Evolutionary conservation across 2,113 vertebrate genomes (phyloP).

Genomic region (Ginglymostoma cirratum): DNA sequence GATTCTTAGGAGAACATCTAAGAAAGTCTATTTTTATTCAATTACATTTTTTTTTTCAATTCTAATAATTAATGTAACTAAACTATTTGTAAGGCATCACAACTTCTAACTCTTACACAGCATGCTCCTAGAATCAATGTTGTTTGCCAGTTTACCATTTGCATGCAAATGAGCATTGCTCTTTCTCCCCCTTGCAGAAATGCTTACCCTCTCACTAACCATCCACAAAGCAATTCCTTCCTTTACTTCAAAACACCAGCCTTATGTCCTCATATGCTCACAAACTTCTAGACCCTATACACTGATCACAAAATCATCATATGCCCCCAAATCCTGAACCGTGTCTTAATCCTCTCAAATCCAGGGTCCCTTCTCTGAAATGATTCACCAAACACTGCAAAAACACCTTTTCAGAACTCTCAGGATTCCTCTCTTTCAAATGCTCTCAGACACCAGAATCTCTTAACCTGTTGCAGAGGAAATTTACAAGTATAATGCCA

Average conservation of each 20-base stretch:
- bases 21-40: not conserved
- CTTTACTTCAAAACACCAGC: no score
- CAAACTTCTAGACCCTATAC: not conserved
- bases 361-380: not conserved
- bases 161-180: not conserved
- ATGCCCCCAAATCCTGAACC: not conserved
- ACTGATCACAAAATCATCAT: not conserved
- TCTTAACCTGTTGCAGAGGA: not conserved
- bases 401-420: not conserved
- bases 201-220: not conserved
- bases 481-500: no score
- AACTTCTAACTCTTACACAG: not conserved
- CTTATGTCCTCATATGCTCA: not conserved
- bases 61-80: not conserved
- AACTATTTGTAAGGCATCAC: not conserved
- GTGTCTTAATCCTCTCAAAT: not conserved
- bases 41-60: not conserved
- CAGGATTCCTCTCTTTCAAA: not conserved
- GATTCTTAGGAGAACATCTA: not conserved
- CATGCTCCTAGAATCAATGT: not conserved
- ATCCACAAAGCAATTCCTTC: not conserved
- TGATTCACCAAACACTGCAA: not conserved
- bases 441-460: not conserved
- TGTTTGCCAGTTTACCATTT: not conserved
- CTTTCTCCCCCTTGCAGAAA: not conserved